Conservation (phyloP, 2,113 vertebrate genomes). For the Pterophyllum scalare region DNA sequence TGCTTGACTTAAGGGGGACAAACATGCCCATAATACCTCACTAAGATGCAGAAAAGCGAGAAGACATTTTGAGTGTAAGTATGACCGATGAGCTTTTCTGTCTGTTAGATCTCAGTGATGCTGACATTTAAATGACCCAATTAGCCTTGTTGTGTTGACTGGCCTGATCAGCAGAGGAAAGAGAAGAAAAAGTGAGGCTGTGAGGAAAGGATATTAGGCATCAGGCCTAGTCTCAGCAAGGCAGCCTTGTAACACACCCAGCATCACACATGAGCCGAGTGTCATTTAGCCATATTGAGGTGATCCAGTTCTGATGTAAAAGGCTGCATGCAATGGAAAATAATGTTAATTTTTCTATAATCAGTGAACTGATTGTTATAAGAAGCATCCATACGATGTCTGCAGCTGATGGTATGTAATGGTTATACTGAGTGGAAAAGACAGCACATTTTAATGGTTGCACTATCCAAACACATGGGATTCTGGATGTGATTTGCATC, state of each 20-base stretch:
- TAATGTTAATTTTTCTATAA: neutral
- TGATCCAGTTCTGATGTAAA: neutral
- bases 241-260: conserved; percentile 27
- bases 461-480: neutral
- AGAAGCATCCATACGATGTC: neutral
- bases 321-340: neutral
- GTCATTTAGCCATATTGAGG: conserved; percentile 11
- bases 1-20: neutral
- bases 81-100: neutral
- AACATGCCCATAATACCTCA: neutral
- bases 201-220: conserved; percentile 25
- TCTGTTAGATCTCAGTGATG: conserved; percentile 16
- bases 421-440: neutral
- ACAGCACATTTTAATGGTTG: neutral
- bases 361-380: neutral
- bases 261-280: conserved; percentile 7
- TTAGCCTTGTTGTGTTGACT: conserved; percentile 39
- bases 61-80: neutral
- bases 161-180: conserved; percentile 25
- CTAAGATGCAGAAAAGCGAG: neutral
- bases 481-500: neutral
- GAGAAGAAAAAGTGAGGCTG: conserved; percentile 4
- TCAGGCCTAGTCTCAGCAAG: conserved; percentile 29
- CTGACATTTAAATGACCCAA: conserved; percentile 60
- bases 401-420: neutral